These are phyloP conservation scores for Heteromyza rotundicornis DNA, from an alignment of 2,888 invertebrate genomes.

Conservation along the genomic window DNA sequence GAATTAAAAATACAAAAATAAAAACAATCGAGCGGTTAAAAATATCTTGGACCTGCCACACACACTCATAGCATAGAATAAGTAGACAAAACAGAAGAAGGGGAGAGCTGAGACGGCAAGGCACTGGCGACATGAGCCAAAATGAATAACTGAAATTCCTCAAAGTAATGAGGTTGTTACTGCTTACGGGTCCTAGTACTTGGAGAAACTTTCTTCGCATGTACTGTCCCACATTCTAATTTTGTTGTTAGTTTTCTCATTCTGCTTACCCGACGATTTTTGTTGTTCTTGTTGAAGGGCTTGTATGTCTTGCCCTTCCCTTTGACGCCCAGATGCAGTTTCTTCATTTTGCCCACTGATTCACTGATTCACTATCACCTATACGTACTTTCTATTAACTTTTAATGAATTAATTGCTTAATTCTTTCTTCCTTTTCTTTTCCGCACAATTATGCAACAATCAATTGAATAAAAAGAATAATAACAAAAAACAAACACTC, in stretches of 20 bases:
- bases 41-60: constrained; percentile 38
- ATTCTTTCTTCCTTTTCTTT: too few relatives aligned
- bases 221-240: too few relatives aligned
- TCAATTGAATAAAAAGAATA: constrained; percentile 21
- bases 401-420: too few relatives aligned
- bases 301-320: constrained; percentile 44
- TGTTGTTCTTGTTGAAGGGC: constrained; percentile 48
- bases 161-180: too few relatives aligned
- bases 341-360: constrained; percentile 49
- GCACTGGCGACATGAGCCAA: too few relatives aligned
- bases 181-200: too few relatives aligned
- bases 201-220: neutral
- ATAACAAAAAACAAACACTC: constrained; percentile 45
- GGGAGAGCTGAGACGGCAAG: neutral
- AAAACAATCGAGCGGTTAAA: constrained; percentile 41
- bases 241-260: too few relatives aligned
- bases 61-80: constrained; percentile 25
- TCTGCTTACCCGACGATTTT: constrained; percentile 58
- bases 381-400: too few relatives aligned
- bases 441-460: constrained; percentile 43
- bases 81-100: neutral
- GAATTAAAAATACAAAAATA: neutral
- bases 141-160: constrained; percentile 2
- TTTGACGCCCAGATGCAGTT: constrained; percentile 52
- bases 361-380: too few relatives aligned